Evolutionary conservation across 2,797 vertebrate genomes (phyloP).

Genomic region (Erethizon dorsatum): DNA sequence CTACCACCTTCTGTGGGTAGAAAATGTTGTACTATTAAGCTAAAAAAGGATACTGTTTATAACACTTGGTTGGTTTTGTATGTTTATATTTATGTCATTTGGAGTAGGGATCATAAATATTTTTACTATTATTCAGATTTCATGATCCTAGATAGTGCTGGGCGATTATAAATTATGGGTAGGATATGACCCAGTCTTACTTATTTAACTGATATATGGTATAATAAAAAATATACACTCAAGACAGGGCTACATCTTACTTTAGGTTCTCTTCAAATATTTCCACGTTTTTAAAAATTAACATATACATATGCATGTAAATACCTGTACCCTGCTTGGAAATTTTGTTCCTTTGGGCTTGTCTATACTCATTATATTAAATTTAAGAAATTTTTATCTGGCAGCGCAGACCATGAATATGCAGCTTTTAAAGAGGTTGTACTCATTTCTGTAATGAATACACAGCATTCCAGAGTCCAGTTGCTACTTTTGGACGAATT

Average conservation of each 20-base stretch:
- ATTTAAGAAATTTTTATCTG: background rate
- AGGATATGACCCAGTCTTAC: background rate
- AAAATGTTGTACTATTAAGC: background rate
- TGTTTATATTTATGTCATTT: constrained; percentile 13
- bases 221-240: constrained; percentile 4
- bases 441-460: background rate
- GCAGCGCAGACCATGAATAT: background rate
- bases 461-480: background rate
- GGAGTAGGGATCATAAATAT: background rate
- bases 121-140: background rate
- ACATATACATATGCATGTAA: background rate
- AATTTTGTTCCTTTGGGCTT: constrained; percentile 15
- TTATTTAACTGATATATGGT: background rate
- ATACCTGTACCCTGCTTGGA: background rate
- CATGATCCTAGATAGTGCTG: background rate
- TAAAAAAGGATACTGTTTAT: background rate
- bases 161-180: constrained; percentile 21
- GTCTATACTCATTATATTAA: constrained; percentile 28
- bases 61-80: background rate
- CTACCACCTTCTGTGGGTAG: background rate
- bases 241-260: background rate
- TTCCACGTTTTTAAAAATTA: constrained; percentile 26
- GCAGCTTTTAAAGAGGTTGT: background rate
- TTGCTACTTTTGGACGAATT: background rate
- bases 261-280: constrained; percentile 54